A percentile compares a stretch with the other conserved stretches of the same genome.
Evolutionary conservation across 2,113 vertebrate genomes (phyloP).

Genomic region (Alethe diademata): DNA sequence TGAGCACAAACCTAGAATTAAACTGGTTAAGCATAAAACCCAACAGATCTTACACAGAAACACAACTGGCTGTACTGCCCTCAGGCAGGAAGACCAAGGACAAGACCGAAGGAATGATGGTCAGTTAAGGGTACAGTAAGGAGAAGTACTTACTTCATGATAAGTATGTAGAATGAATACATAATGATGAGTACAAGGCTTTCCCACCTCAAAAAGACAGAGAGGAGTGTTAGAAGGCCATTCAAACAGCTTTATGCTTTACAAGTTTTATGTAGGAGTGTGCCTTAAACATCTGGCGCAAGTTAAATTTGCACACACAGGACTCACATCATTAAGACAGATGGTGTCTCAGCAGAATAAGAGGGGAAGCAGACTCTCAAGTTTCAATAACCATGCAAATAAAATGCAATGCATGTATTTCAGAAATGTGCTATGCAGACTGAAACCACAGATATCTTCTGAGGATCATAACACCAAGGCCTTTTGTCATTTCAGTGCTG

Average conservation of each 20-base stretch:
- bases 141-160: constrained; percentile 92
- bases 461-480: neutral
- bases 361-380: neutral
- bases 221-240: constrained; percentile 42
- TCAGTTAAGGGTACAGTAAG: neutral
- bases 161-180: constrained; percentile 93
- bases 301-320: neutral
- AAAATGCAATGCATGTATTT: neutral
- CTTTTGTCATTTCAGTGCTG: neutral
- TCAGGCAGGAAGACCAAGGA: neutral
- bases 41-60: neutral
- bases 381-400: neutral
- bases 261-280: neutral
- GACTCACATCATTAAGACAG: neutral
- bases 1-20: neutral
- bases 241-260: neutral
- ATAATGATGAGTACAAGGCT: constrained; percentile 91
- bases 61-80: neutral
- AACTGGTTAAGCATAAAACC: neutral
- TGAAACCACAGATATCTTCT: neutral
- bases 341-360: neutral
- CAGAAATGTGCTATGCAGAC: neutral
- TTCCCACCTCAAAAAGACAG: constrained; percentile 89
- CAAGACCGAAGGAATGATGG: neutral
- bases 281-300: neutral